These are phyloP conservation scores for Dunckerocampus dactyliophorus DNA, from an alignment of 2,113 vertebrate genomes.

Conservation along the genomic window DNA sequence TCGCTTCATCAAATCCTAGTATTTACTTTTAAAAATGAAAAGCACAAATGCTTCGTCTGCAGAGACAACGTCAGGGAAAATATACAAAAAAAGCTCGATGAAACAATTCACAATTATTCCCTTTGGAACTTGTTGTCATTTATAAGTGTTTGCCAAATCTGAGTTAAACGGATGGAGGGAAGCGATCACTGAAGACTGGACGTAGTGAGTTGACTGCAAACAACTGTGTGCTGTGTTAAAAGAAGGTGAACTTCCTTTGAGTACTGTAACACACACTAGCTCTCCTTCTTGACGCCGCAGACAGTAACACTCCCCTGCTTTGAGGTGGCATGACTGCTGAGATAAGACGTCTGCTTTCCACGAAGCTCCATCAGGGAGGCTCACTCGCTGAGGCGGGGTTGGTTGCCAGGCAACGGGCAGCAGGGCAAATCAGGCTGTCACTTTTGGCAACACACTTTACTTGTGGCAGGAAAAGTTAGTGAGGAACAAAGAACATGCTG, in stretches of 20 bases:
- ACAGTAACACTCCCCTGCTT: background rate
- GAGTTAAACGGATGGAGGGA: background rate
- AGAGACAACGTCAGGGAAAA: background rate
- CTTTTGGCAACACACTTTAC: background rate
- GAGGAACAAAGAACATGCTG: background rate
- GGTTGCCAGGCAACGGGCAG: conserved; percentile 5
- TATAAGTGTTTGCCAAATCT: no score
- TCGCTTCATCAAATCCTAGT: background rate
- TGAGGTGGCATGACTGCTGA: conserved; percentile 7
- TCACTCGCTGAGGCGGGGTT: background rate
- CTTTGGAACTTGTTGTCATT: no score
- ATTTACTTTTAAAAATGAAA: background rate
- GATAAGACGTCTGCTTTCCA: background rate
- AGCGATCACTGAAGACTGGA: background rate
- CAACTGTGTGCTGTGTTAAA: background rate
- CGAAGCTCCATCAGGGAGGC: conserved; percentile 1
- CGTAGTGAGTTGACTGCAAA: background rate
- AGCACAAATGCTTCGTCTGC: background rate
- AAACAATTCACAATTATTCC: no score
- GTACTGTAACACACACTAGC: background rate
- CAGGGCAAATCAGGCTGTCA: background rate
- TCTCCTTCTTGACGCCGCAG: background rate
- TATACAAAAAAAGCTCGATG: background rate
- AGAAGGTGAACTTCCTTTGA: background rate
- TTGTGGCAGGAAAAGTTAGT: background rate